Evolutionary conservation across 2,113 vertebrate genomes (phyloP).

Genomic region (Peromyscus maniculatus): DNA sequence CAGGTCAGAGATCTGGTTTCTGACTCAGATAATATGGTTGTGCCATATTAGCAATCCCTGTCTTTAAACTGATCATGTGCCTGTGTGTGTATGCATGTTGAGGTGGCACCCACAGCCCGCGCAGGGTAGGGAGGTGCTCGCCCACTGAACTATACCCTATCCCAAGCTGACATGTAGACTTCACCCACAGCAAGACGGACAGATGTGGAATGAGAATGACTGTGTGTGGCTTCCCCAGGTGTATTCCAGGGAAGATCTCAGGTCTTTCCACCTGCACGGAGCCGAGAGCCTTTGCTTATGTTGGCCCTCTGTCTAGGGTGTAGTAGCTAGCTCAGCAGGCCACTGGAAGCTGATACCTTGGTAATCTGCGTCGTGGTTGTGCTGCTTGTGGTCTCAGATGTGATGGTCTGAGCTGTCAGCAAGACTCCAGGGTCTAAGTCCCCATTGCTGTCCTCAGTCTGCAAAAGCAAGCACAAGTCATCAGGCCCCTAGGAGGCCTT

Average conservation of each 20-base stretch:
- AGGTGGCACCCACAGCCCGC: background rate
- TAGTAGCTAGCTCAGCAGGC: background rate
- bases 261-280: background rate
- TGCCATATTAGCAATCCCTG: slow-evolving; percentile 8
- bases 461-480: slow-evolving; percentile 80
- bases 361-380: slow-evolving; percentile 99
- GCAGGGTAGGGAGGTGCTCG: background rate
- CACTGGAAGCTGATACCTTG: slow-evolving; percentile 89
- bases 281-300: background rate
- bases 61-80: background rate
- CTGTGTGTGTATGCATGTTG: background rate
- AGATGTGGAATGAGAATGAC: background rate
- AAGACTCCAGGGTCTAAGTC: slow-evolving; percentile 95
- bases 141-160: background rate
- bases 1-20: slow-evolving; percentile 7
- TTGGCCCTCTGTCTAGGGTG: background rate
- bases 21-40: slow-evolving; percentile 12
- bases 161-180: background rate
- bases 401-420: slow-evolving; percentile 98
- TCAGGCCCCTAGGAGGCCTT: background rate
- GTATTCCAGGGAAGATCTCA: background rate
- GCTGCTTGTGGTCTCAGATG: slow-evolving; percentile 97
- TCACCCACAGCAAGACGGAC: background rate
- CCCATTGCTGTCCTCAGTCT: slow-evolving; percentile 91
- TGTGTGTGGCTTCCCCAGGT: background rate